Conservation (phyloP, 2,888 invertebrate species). For the Eilema depressum region DNA sequence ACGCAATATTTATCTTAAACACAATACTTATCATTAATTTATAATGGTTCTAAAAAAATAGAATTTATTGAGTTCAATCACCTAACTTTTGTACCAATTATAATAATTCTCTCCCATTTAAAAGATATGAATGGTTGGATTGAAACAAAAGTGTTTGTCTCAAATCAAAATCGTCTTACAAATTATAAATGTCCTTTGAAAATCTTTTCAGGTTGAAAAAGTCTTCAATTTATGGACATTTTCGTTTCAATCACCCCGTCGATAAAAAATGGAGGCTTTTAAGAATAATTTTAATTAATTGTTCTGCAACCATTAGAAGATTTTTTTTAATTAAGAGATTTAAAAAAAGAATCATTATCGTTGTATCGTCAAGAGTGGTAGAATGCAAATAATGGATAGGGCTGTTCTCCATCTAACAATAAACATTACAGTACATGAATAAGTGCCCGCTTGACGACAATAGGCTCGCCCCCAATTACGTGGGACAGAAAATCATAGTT, state of each 20-base stretch:
- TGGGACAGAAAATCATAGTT: too few relatives aligned
- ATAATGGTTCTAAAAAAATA: neutral
- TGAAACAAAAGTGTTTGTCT: slow-evolving; percentile 8
- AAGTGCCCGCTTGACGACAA: too few relatives aligned
- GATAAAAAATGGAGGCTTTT: neutral
- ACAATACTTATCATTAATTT: neutral
- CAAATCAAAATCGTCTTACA: neutral
- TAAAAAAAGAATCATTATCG: too few relatives aligned
- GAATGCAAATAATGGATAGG: too few relatives aligned
- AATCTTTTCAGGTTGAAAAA: slow-evolving; percentile 4
- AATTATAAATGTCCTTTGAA: slow-evolving; percentile 3
- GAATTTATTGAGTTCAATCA: neutral
- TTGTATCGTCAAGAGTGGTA: too few relatives aligned
- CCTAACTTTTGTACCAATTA: slow-evolving; percentile 7
- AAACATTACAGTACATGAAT: too few relatives aligned
- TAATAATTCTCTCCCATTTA: neutral
- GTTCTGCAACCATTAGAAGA: too few relatives aligned
- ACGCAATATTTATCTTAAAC: too few relatives aligned
- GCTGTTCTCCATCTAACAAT: too few relatives aligned
- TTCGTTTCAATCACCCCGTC: slow-evolving; percentile 7
- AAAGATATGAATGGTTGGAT: neutral
- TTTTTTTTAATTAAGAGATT: too few relatives aligned
- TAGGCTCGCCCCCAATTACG: too few relatives aligned
- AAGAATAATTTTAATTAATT: neutral
- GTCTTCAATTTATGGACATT: slow-evolving; percentile 7